A percentile compares a stretch with the other conserved stretches of the same genome.
Conservation (phyloP, 1,140 invertebrate species). For the Triops cancriformis region DNA sequence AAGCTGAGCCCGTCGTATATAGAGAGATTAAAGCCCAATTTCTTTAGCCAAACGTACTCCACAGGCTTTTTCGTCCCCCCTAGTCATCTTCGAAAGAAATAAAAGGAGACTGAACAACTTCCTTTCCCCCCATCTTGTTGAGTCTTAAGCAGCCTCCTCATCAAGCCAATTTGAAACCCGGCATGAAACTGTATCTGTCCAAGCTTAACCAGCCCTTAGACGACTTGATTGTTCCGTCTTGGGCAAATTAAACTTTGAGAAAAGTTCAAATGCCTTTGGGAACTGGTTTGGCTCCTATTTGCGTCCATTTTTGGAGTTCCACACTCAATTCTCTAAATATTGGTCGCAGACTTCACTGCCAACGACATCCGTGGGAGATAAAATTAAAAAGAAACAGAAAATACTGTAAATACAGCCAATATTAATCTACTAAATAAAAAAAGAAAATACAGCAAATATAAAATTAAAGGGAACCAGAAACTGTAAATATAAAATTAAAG, state of each 20-base stretch:
- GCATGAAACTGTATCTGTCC: background rate
- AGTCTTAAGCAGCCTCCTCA: background rate
- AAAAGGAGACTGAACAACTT: background rate
- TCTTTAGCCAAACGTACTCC: background rate
- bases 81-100: background rate
- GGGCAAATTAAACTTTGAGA: background rate
- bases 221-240: background rate
- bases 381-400: too few relatives aligned
- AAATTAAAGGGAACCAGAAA: too few relatives aligned
- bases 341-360: too few relatives aligned
- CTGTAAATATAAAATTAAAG: too few relatives aligned
- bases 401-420: too few relatives aligned
- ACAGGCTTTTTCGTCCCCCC: background rate
- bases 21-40: background rate
- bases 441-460: too few relatives aligned
- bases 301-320: too few relatives aligned
- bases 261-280: background rate
- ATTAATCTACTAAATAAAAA: too few relatives aligned
- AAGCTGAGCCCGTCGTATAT: slow-evolving; percentile 9
- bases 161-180: slow-evolving; percentile 1
- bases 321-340: too few relatives aligned
- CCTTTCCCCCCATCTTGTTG: background rate
- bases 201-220: background rate
- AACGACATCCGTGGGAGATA: too few relatives aligned
- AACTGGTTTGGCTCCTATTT: background rate